phyloP scores from a whole-genome alignment of 2,113 vertebrate genomes.

The Rousettus leschenaultii region DNA sequence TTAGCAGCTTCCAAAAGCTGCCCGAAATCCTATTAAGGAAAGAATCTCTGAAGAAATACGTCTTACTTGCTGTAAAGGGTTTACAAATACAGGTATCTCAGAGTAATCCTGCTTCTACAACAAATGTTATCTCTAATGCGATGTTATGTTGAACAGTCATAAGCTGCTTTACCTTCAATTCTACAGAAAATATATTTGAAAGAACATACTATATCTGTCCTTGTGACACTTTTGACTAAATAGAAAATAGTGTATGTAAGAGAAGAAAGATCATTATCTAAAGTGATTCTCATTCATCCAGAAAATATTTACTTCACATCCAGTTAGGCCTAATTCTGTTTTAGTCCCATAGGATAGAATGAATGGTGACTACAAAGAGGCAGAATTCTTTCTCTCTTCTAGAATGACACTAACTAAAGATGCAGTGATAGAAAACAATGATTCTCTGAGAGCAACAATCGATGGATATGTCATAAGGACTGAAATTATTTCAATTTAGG shows the following conservation, averaged over 20 bases:
- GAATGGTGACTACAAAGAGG: neutral
- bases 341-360: neutral
- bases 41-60: slow-evolving; percentile 36
- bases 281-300: slow-evolving; percentile 33
- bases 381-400: neutral
- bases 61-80: slow-evolving; percentile 50
- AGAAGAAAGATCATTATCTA: slow-evolving; percentile 44
- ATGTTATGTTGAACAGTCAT: slow-evolving; percentile 12
- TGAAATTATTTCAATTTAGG: neutral
- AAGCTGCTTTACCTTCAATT: slow-evolving; percentile 34
- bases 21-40: slow-evolving; percentile 74
- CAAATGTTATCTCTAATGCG: slow-evolving; percentile 60
- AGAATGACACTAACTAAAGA: neutral
- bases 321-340: neutral
- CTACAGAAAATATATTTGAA: slow-evolving; percentile 29
- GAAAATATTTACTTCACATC: slow-evolving; percentile 17
- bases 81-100: slow-evolving; percentile 72
- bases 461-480: neutral
- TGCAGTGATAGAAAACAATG: neutral
- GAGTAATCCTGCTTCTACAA: slow-evolving; percentile 49
- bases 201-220: slow-evolving; percentile 1
- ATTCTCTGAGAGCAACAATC: neutral
- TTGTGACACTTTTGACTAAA: slow-evolving; percentile 27
- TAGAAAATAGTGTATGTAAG: neutral
- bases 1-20: slow-evolving; percentile 63